phyloP scores from a whole-genome alignment of 2,797 vertebrate species.

The Brotula barbata region DNA sequence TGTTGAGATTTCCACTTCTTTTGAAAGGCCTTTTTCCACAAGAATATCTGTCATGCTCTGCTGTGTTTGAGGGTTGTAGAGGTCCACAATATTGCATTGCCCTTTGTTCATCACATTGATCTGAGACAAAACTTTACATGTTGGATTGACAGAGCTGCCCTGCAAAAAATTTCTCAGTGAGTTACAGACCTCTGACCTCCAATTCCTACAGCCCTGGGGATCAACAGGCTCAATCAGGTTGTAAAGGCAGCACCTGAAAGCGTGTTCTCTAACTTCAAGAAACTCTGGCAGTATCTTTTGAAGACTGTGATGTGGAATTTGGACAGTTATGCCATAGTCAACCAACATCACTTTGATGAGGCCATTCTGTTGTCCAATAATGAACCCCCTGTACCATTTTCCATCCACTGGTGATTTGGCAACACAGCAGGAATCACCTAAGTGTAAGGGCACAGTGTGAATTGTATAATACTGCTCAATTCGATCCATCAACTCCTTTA shows the following conservation, averaged over 20 bases:
- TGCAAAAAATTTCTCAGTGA: slow-evolving; percentile 76
- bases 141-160: slow-evolving; percentile 62
- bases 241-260: slow-evolving; percentile 85
- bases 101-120: slow-evolving; percentile 67
- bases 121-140: slow-evolving; percentile 78
- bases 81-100: slow-evolving; percentile 82
- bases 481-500: slow-evolving; percentile 83
- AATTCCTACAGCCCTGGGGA: slow-evolving; percentile 44
- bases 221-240: slow-evolving; percentile 66
- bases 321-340: slow-evolving; percentile 82
- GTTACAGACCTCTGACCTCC: slow-evolving; percentile 65
- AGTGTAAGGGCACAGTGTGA: slow-evolving; percentile 68
- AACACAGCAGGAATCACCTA: slow-evolving; percentile 78
- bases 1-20: slow-evolving; percentile 37
- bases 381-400: slow-evolving; percentile 85
- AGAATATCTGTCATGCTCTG: slow-evolving; percentile 70
- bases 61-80: slow-evolving; percentile 69
- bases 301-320: slow-evolving; percentile 75
- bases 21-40: slow-evolving; percentile 55
- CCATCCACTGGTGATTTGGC: slow-evolving; percentile 75
- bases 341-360: slow-evolving; percentile 78
- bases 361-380: slow-evolving; percentile 47
- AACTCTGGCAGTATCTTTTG: slow-evolving; percentile 80
- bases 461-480: slow-evolving; percentile 82
- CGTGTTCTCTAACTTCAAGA: slow-evolving; percentile 80